Base-by-base conservation (phyloP, 2,113 vertebrate species). In the Amblyornis subalaris region DNA sequence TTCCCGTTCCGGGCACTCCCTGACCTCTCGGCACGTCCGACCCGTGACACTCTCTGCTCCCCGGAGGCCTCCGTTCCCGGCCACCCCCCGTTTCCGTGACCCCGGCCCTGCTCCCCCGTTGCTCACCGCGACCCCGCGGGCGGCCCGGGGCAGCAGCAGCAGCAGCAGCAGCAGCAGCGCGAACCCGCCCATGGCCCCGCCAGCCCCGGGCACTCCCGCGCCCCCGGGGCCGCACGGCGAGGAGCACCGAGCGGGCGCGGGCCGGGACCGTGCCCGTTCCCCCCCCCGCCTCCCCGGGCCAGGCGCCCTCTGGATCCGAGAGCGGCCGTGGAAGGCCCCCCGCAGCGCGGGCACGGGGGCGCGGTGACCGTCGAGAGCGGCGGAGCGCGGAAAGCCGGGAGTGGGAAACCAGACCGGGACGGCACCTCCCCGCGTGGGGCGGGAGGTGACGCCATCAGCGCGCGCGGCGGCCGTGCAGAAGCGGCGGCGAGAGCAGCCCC, bases 331-430 rank as follows among this genome's bases (percentile, higher is more conserved):
- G 44, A 14, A 38, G 5, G 9, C 9, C 28, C 35, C 35, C 42
- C 15, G 12, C 29, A 8, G 47, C 20, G 76, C 33, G 33, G 50
- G 61, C 40, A 36, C 40, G 40, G 50, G 61, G 40, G 50, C 61
- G 26, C 33, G 61, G 76, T 31, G 76, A 79, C 76, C 61, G 40
- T 26, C 50, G 40, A 8, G 33, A n/a, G 21, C 44, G 12, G 76
- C 29, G 35, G 44, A 26, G 44, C 45, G 65, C 23, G 15, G n/a
- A 19, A 24, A 18, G 29, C 22, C 15, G 29, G 36, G 47, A 3
- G 1, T 5, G 33, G 8, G 23, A 17, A n/a, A n/a, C n/a, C n/a
- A n/a, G n/a, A n/a, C 10, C 22, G 12, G 38, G 11, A 21, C 2
- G 33, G 55, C n/a, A n/a, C n/a, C n/a, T n/a, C n/a, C 35, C n/a